phyloP scores from a whole-genome alignment of 2,113 vertebrate species.

The Mionectes macconnelli region DNA sequence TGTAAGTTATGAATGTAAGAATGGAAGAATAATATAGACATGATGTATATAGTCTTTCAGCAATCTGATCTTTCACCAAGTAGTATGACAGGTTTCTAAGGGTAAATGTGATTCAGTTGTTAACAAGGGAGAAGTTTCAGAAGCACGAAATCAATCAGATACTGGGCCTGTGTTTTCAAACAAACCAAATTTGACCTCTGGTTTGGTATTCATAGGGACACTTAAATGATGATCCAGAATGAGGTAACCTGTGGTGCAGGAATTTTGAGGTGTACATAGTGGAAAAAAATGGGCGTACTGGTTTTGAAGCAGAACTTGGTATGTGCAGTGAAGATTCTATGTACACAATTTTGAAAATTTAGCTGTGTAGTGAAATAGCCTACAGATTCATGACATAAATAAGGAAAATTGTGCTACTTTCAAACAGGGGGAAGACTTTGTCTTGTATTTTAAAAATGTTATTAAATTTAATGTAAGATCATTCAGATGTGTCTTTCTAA shows the following conservation, averaged over 20 bases:
- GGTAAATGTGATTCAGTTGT: background rate
- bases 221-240: background rate
- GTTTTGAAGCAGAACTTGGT: background rate
- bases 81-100: background rate
- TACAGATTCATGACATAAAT: background rate
- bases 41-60: background rate
- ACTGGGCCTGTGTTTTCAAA: background rate
- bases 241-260: background rate
- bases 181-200: background rate
- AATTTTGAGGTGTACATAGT: background rate
- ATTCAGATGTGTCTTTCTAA: background rate
- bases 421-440: background rate
- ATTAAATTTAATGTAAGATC: background rate
- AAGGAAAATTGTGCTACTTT: background rate
- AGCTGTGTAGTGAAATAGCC: background rate
- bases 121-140: background rate
- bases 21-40: background rate
- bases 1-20: background rate
- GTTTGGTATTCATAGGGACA: background rate
- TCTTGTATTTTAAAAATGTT: background rate
- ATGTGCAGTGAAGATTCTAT: background rate
- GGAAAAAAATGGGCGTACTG: background rate
- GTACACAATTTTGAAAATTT: background rate
- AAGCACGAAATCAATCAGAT: background rate
- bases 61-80: background rate